Percentiles rank a stretch among this genome's conserved stretches.
Evolutionary conservation across 2,113 vertebrate species (phyloP).

Genomic region (Orthochromis indermauri): DNA sequence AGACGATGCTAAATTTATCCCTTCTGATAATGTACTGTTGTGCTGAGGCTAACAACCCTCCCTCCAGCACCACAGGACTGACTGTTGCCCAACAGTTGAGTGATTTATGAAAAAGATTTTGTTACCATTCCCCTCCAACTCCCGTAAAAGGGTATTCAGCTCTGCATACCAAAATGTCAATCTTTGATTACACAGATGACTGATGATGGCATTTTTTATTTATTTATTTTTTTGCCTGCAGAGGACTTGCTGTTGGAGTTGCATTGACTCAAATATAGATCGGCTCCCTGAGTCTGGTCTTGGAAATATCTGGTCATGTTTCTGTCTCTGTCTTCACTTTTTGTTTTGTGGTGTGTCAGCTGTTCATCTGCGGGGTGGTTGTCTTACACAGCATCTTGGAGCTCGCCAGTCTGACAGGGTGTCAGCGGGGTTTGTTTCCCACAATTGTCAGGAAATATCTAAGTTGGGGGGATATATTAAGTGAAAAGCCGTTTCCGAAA

Average conservation of each 20-base stretch:
- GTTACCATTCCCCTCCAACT: background rate
- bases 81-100: constrained; percentile 7
- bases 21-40: background rate
- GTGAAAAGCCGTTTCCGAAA: background rate
- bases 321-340: constrained; percentile 27
- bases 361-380: constrained; percentile 10
- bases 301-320: constrained; percentile 21
- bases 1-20: constrained; percentile 26
- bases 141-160: background rate
- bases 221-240: background rate
- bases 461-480: background rate
- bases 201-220: background rate
- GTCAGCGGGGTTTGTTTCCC: constrained; percentile 4
- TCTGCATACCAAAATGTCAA: background rate
- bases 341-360: constrained; percentile 41
- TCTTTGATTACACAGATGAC: constrained; percentile 13
- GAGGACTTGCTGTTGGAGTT: background rate
- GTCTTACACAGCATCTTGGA: constrained; percentile 25
- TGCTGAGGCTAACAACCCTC: background rate
- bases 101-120: constrained; percentile 16
- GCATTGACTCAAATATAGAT: constrained; percentile 11
- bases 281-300: constrained; percentile 1
- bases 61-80: background rate
- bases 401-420: background rate
- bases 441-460: constrained; percentile 7